These are phyloP conservation scores for Bombus cullumanus DNA, from an alignment of 1,140 invertebrate species.

Conservation along the genomic window DNA sequence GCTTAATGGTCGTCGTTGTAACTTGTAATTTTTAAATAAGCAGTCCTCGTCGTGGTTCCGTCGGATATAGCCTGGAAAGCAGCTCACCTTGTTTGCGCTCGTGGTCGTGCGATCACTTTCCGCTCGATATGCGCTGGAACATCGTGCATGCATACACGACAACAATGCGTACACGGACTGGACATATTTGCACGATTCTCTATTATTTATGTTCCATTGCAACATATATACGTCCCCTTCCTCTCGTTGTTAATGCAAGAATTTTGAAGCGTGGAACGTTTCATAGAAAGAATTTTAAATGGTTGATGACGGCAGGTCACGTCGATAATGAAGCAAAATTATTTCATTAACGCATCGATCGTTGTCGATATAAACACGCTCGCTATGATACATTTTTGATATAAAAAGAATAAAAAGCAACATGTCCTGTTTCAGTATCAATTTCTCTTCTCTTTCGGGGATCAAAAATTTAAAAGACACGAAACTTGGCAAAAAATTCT, in stretches of 20 bases:
- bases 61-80: slow-evolving; percentile 56
- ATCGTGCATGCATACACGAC: not conserved
- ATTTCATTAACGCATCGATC: too few relatives aligned
- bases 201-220: slow-evolving; percentile 7
- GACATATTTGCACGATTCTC: not conserved
- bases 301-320: too few relatives aligned
- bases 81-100: slow-evolving; percentile 70
- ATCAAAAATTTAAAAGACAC: not conserved
- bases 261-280: not conserved
- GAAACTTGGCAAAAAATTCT: not conserved
- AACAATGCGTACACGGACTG: slow-evolving; percentile 4
- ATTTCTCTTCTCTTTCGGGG: not conserved
- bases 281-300: too few relatives aligned
- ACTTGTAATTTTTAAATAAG: slow-evolving; percentile 80
- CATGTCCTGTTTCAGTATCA: not conserved
- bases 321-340: too few relatives aligned
- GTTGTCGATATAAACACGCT: too few relatives aligned
- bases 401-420: too few relatives aligned
- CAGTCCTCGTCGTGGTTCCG: slow-evolving; percentile 37
- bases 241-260: not conserved
- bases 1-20: slow-evolving; percentile 77
- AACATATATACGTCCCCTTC: not conserved
- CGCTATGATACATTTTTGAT: too few relatives aligned
- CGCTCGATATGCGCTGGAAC: slow-evolving; percentile 8
- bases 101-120: slow-evolving; percentile 64